Evolutionary conservation across 2,888 invertebrate species (phyloP).

Genomic region (Auanema sp.): DNA sequence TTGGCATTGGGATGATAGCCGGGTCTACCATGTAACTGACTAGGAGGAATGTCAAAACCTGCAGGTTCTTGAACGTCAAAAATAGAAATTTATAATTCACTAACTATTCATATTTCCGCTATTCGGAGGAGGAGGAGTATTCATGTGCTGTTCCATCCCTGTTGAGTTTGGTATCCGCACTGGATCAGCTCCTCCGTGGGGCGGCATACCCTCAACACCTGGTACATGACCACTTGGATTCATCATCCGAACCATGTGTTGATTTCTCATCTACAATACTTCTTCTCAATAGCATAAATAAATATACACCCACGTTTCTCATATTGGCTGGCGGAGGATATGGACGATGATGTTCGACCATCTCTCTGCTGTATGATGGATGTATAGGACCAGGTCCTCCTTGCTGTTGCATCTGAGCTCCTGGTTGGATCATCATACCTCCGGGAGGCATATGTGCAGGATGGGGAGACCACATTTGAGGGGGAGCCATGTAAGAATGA

Average conservation of each 20-base stretch:
- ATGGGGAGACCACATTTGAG: no score
- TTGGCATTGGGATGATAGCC: not conserved
- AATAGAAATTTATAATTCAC: slow-evolving; percentile 3
- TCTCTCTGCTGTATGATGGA: slow-evolving; percentile 8
- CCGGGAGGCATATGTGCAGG: not conserved
- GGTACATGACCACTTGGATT: no score
- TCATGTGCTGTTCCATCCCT: slow-evolving; percentile 18
- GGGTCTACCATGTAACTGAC: not conserved
- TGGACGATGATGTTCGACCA: slow-evolving; percentile 25
- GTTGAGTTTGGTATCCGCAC: slow-evolving; percentile 15
- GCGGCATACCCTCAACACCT: not conserved
- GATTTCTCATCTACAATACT: no score
- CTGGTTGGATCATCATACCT: slow-evolving; percentile 37
- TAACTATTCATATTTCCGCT: slow-evolving; percentile 9
- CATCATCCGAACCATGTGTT: no score
- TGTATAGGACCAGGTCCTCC: slow-evolving; percentile 19
- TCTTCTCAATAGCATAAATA: no score
- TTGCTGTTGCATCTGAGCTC: slow-evolving; percentile 9
- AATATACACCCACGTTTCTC: not conserved
- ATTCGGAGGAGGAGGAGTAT: slow-evolving; percentile 18
- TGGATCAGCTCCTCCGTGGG: slow-evolving; percentile 12
- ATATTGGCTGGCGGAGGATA: slow-evolving; percentile 11
- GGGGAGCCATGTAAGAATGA: no score
- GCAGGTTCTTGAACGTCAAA: slow-evolving; percentile 1
- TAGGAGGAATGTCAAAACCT: not conserved